Percentiles rank a stretch among this genome's conserved stretches.
Conservation (phyloP, 2,113 vertebrate species). For the Boulengeromyrus knoepffleri region DNA sequence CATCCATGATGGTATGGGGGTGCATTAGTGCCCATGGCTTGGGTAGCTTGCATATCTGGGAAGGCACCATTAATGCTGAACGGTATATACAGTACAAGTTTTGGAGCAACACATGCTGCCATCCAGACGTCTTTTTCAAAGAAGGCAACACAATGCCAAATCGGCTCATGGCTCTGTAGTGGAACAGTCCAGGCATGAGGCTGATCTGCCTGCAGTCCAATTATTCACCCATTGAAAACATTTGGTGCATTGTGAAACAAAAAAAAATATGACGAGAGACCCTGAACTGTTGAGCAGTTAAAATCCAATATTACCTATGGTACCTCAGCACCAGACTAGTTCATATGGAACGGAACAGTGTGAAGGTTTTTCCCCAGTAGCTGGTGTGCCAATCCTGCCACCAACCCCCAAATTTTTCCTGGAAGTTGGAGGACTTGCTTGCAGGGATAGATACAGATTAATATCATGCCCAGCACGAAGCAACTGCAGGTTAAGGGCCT, state of each 20-base stretch:
- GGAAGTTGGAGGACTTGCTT: too few relatives aligned
- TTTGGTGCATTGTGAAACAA: neutral
- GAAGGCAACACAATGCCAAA: neutral
- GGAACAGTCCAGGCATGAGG: neutral
- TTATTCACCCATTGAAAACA: neutral
- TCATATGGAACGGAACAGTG: too few relatives aligned
- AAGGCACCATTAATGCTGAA: neutral
- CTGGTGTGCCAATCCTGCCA: too few relatives aligned
- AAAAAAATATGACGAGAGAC: neutral
- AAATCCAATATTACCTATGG: neutral
- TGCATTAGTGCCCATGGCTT: neutral
- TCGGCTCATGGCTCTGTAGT: neutral
- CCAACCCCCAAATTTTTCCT: too few relatives aligned
- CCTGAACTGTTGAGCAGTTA: neutral
- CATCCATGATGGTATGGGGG: neutral
- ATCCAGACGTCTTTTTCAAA: neutral
- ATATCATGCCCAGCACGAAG: too few relatives aligned
- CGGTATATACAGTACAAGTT: neutral
- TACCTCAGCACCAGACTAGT: too few relatives aligned
- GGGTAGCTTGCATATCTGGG: neutral
- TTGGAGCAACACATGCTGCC: neutral
- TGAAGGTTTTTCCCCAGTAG: too few relatives aligned
- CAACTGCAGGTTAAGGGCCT: too few relatives aligned
- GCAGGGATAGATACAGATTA: too few relatives aligned
- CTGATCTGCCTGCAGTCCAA: neutral